Percentiles rank a stretch among this genome's conserved stretches.
These are phyloP conservation scores for Lagenorhynchus albirostris DNA, from an alignment of 2,113 vertebrate species.

Conservation along the genomic window DNA sequence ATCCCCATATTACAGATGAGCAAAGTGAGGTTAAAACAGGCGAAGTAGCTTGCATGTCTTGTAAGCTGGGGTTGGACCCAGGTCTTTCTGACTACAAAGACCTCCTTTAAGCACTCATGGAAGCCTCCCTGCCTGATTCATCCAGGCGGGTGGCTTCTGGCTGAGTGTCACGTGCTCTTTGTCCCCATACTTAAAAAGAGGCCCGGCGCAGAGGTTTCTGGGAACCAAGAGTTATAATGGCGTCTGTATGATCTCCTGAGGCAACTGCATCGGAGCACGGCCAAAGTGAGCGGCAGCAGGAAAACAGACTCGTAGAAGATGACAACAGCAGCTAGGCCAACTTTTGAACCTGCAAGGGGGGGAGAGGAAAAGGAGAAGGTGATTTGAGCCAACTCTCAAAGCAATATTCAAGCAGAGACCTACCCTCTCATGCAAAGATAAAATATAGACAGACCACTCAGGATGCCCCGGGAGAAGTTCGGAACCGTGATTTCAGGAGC, in stretches of 20 bases:
- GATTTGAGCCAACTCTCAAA: conserved; percentile 97
- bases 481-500: conserved; percentile 95
- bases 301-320: conserved; percentile 79
- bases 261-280: neutral
- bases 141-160: neutral
- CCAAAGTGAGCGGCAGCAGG: neutral
- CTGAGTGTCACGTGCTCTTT: neutral
- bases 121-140: neutral
- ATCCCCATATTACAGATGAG: neutral
- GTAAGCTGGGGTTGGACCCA: neutral
- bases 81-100: neutral
- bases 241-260: neutral
- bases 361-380: conserved; percentile 97
- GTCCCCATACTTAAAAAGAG: too few species aligned
- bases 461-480: conserved; percentile 96
- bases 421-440: conserved; percentile 97
- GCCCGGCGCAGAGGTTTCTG: neutral
- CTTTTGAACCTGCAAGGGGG: conserved; percentile 97
- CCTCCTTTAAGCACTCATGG: neutral
- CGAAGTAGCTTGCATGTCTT: neutral
- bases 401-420: conserved; percentile 97
- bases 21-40: neutral
- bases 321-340: conserved; percentile 97
- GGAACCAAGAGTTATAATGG: neutral
- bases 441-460: conserved; percentile 97